These are phyloP conservation scores for Tragelaphus imberbis DNA, from an alignment of 2,113 vertebrate genomes.

Conservation along the genomic window DNA sequence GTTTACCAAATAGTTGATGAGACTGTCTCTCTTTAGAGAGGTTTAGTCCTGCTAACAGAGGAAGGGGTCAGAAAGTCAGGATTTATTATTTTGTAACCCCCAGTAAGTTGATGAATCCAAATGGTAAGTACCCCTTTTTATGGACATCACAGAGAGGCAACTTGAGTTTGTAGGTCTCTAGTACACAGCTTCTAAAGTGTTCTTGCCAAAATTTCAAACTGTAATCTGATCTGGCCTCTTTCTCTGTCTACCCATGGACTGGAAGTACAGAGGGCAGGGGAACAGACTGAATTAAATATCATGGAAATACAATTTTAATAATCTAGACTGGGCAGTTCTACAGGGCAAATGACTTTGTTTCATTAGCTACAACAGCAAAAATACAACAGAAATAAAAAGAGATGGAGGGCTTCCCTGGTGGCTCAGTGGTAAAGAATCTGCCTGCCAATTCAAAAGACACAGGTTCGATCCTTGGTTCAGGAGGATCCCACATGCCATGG, in stretches of 20 bases:
- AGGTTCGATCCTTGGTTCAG: fast-evolving
- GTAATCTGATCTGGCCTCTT: not conserved
- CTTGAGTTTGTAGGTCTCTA: fast-evolving
- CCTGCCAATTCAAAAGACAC: not conserved
- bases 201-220: not conserved
- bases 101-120: not conserved
- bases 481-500: not conserved
- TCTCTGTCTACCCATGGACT: not conserved
- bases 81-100: not conserved
- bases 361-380: not conserved
- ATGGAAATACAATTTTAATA: not conserved
- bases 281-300: not conserved
- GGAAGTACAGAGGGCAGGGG: not conserved
- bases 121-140: not conserved
- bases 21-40: not conserved
- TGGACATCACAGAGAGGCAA: not conserved
- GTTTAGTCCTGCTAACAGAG: not conserved
- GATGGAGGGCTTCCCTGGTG: not conserved
- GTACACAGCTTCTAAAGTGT: not conserved
- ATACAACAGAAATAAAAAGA: not conserved
- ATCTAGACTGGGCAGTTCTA: not conserved
- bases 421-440: not conserved
- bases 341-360: not conserved
- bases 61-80: not conserved
- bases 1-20: not conserved